Evolutionary conservation across 2,888 invertebrate genomes (phyloP), one percentile per base, ranked within the genome.

Genomic region (Catocala nupta): DNA sequence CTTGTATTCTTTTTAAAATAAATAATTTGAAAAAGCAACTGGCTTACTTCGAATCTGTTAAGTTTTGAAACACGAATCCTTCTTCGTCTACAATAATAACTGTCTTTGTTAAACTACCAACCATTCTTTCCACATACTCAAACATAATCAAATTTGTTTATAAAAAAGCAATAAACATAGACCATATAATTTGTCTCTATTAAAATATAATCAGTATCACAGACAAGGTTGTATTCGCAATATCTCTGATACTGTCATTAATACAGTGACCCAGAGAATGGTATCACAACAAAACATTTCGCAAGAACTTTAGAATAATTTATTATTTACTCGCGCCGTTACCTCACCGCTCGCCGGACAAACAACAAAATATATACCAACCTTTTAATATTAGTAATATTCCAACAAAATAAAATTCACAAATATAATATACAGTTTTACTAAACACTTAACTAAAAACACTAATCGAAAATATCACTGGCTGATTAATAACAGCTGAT

Each of bases 281-380:
- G 59, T 72, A 81, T 75, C 76, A 81, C 68, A 79, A 82, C 78
- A 82, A 82, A 82, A 84, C 74, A 87, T 88, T 87, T 87, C 84
- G 81, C 77, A 88, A 89, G 62, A 69, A 67, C 55, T 73, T 77
- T 68, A 67, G 71, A 84, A 82, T 75, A 59, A 69, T 55, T 68
- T 69, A 70, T 82, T 82, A 82, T 85, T 85, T 84, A 82, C 78
- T 71, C 70, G 70, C 54, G 70, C 54, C 68, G 76, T 82, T 86
- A 84, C 84, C 80, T 81, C 81, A 85, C 68, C 50, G n/a, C 58
- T 39, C 9, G 60, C 52, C 58, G 61, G 64, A 73, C 69, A 70
- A 68, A 63, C 70, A 63, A 63, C 60, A 75, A 68, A 75, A 53
- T 65, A 57, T 59, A 55, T 71, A 86, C 86, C 78, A 86, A 88